Evolutionary conservation across 2,888 invertebrate genomes (phyloP).

Genomic region (Bombylius major): DNA sequence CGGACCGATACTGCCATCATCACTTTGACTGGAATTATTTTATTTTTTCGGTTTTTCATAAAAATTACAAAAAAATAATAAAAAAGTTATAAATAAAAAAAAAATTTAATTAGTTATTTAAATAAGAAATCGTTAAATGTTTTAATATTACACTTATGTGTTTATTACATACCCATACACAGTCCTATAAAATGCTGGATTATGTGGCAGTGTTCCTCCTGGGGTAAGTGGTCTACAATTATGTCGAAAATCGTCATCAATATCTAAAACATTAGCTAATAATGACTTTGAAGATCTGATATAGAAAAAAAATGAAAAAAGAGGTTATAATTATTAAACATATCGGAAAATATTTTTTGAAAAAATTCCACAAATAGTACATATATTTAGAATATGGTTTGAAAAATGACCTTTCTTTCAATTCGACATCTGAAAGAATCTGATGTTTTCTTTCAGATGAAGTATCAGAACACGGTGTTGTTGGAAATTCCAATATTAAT

Average conservation of each 20-base stretch:
- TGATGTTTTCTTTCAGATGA: conserved; percentile 53
- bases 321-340: background rate
- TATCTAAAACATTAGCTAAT: conserved; percentile 91
- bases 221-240: conserved; percentile 59
- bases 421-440: conserved; percentile 72
- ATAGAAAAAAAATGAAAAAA: background rate
- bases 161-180: conserved; percentile 51
- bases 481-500: conserved; percentile 37
- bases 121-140: no score
- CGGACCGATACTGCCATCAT: conserved; percentile 39
- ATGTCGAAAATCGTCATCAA: conserved; percentile 90
- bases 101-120: background rate
- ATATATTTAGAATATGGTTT: background rate
- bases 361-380: background rate
- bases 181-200: conserved; percentile 54
- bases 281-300: conserved; percentile 79
- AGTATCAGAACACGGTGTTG: conserved; percentile 42
- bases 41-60: conserved; percentile 9
- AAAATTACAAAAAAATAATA: background rate
- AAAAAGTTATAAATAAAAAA: background rate
- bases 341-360: background rate
- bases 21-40: conserved; percentile 27
- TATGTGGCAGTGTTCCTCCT: conserved; percentile 43
- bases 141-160: no score
- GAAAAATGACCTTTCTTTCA: conserved; percentile 53